phyloP scores from a whole-genome alignment of 2,113 vertebrate genomes.

The western clawed frog (Xenopus tropicalis) region UCB_Xtro_10.0 CM004443.2:72503501-72504000 shows the following conservation, averaged over 20 bases:
- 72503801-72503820: background rate
- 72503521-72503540: background rate
- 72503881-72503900: too few species aligned
- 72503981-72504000: constrained; percentile 65
- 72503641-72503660: constrained; percentile 31
- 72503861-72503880: too few species aligned
- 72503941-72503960: too few species aligned
- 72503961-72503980: background rate
- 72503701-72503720: constrained; percentile 12
- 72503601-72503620: constrained; percentile 22
- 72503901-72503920: too few species aligned
- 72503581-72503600: constrained; percentile 32
- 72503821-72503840: background rate
- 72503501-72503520: too few species aligned
- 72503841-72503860: background rate
- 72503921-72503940: background rate
- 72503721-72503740: constrained; percentile 27
- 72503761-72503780: constrained; percentile 12
- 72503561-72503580: constrained; percentile 10
- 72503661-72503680: constrained; percentile 30
- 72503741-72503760: background rate
- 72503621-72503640: constrained; percentile 38
- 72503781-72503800: background rate
- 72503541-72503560: background rate
- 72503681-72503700: constrained; percentile 26